Base-by-base conservation (phyloP, 2,888 invertebrate genomes). In the Drosophila pseudotakahashii region DNA sequence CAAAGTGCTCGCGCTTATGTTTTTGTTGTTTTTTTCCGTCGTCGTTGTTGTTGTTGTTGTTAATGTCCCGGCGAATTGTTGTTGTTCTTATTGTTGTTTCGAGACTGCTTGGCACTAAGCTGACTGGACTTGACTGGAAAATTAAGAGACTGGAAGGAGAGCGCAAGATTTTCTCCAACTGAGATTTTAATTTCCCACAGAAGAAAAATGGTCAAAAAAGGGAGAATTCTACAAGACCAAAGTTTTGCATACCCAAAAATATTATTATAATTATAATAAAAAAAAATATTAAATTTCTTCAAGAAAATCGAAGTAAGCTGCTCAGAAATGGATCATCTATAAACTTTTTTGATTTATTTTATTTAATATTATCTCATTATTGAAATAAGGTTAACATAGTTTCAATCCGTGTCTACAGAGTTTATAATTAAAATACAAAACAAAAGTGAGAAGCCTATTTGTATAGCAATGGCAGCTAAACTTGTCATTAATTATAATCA, bases 51-150 rank as follows among this genome's bases (percentile, higher is more conserved):
- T 47, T 34, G 16, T 47, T 67, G 39, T 44, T 63, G 48, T 51
- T 36, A 34, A 34, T 34, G 34, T 34, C 11, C 45, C n/a, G 23
- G 16, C 36, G 45, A 45, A 14, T 16, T 19, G 26, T 19, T 32
- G 30, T 37, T 44, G 34, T 42, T 47, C 32, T 50, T 62, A 34
- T 48, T 62, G 63, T 62, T 62, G 62, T 62, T 64, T 36, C 19
- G 41, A 30, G 52, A 53, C 51, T 50, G 63, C 42, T 64, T 64
- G 64, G 64, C 63, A 50, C 61, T 61, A 64, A 64, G 66, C 66
- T 66, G 44, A 67, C 66, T 47, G 47, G 67, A 53, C 53, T 67
- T 45, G 47, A 32, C 45, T 45, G 45, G 37, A 23, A 47, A 67
- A 41, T 61, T 61, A 48, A 61, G 61, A n/a, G 32, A 47, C 39